These are phyloP conservation scores for Pteropus rufus DNA, from an alignment of 2,797 vertebrate genomes.

Conservation along the genomic window DNA sequence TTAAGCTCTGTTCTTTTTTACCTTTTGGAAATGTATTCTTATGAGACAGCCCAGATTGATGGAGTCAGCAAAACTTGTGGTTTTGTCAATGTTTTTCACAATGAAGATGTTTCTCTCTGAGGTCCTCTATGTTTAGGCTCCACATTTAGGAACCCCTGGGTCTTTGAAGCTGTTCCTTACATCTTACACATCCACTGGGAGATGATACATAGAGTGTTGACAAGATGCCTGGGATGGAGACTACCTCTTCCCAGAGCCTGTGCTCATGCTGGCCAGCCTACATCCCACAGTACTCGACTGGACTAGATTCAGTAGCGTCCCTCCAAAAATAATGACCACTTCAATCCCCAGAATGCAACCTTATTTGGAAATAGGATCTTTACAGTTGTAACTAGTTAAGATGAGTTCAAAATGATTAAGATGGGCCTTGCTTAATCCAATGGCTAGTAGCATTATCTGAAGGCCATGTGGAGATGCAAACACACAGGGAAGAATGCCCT, in stretches of 20 bases:
- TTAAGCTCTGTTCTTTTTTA: background rate
- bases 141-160: background rate
- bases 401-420: background rate
- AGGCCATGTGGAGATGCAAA: background rate
- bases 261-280: background rate
- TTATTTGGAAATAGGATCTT: background rate
- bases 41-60: background rate
- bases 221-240: background rate
- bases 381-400: background rate
- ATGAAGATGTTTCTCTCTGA: background rate
- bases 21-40: background rate
- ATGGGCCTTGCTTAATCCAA: background rate
- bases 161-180: background rate
- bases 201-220: background rate
- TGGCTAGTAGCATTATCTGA: background rate
- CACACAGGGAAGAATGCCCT: accelerated
- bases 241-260: background rate
- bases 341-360: background rate
- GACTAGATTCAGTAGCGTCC: background rate
- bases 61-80: background rate
- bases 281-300: background rate
- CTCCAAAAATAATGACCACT: background rate
- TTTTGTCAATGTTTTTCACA: background rate
- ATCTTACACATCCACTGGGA: background rate
- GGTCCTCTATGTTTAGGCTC: background rate